Evolutionary conservation across 2,113 vertebrate species (phyloP).

Genomic region (Melanotaenia duboulayi): DNA sequence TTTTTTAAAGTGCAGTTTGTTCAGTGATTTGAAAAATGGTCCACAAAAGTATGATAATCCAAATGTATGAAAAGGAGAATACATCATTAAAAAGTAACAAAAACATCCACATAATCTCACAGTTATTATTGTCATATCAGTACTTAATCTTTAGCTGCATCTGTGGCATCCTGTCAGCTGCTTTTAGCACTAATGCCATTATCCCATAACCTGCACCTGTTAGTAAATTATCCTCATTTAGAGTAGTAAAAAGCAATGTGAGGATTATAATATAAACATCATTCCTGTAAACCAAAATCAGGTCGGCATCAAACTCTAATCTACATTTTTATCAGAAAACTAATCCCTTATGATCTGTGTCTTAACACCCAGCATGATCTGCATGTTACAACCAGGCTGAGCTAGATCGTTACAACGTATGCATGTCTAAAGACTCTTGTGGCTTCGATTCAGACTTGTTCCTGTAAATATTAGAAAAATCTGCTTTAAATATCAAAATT

Average conservation of each 20-base stretch:
- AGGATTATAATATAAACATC: constrained; percentile 19
- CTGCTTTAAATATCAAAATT: not conserved
- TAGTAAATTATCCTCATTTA: not conserved
- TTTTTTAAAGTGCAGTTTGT: not conserved
- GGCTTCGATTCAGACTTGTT: not conserved
- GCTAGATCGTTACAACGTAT: not conserved
- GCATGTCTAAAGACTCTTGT: not conserved
- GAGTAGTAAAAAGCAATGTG: not conserved
- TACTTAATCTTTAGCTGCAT: not conserved
- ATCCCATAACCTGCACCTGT: not conserved
- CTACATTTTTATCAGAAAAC: constrained; percentile 7
- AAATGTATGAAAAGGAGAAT: not conserved
- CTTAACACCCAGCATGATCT: not conserved
- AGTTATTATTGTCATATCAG: not conserved
- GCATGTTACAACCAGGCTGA: not conserved
- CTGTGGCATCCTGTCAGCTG: not conserved
- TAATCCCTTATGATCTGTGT: constrained; percentile 22
- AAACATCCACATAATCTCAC: not conserved
- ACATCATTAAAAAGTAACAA: too few relatives aligned
- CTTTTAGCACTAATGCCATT: not conserved
- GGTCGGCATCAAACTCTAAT: constrained; percentile 17
- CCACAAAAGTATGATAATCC: not conserved
- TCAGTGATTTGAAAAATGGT: not conserved
- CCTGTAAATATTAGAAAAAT: not conserved
- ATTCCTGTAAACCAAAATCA: constrained; percentile 1